Percentiles rank a stretch among this genome's conserved stretches.
These are phyloP conservation scores for Pogonomyrmex californicus DNA, from an alignment of 1,140 invertebrate genomes.

Conservation along the genomic window DNA sequence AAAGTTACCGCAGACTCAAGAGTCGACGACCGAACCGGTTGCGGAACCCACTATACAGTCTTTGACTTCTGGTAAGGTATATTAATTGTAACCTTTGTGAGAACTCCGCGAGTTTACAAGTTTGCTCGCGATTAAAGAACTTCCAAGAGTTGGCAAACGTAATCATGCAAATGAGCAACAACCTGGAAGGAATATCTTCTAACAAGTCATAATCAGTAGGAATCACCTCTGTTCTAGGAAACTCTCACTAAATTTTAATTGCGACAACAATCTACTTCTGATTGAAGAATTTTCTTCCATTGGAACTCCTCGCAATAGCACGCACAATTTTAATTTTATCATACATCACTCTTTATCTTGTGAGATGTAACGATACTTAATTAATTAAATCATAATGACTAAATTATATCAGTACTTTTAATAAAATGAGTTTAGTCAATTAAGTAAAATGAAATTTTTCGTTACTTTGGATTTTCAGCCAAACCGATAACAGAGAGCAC, in stretches of 20 bases:
- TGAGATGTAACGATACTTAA: neutral
- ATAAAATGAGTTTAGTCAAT: too few species aligned
- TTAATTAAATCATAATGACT: neutral
- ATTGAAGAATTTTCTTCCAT: neutral
- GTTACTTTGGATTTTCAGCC: slow-evolving; percentile 64
- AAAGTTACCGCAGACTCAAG: slow-evolving; percentile 65
- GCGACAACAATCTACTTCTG: neutral
- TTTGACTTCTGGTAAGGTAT: slow-evolving; percentile 76
- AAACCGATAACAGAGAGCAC: slow-evolving; percentile 73
- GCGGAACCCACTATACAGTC: slow-evolving; percentile 82
- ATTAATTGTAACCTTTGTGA: slow-evolving; percentile 50
- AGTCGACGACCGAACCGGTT: slow-evolving; percentile 71
- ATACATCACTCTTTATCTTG: neutral
- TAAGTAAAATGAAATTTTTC: too few species aligned
- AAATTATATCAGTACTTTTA: too few species aligned
- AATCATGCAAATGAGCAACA: slow-evolving; percentile 23
- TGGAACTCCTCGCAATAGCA: neutral
- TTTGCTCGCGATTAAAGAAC: slow-evolving; percentile 39
- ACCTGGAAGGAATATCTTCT: slow-evolving; percentile 25
- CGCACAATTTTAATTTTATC: neutral
- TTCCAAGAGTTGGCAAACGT: slow-evolving; percentile 24
- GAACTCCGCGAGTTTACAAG: neutral
- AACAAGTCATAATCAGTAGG: slow-evolving; percentile 12
- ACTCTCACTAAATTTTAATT: neutral
- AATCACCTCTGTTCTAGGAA: neutral